Base-by-base conservation (phyloP, 2,888 invertebrate genomes). In the Eurois occulta region DNA sequence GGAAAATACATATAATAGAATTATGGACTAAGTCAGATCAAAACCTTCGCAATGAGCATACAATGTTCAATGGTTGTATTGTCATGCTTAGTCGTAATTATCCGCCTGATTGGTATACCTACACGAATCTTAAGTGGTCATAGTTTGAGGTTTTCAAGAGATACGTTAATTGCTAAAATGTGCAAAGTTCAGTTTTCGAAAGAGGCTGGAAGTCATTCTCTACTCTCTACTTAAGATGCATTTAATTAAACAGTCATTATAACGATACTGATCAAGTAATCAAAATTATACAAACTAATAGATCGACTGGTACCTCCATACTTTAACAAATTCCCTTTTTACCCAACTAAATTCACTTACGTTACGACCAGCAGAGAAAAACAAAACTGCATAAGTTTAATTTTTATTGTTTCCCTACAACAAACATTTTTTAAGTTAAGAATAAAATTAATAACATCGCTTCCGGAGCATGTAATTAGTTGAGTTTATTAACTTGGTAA, bases 401-500 rank as follows among this genome's bases (percentile, higher is more conserved):
- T 68, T 68, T 67, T 79, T n/a, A 43, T 8, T 32, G 43, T 72
- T 80, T 60, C 6, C 46, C 28, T 18, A 10, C 10, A 21, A 24
- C 13, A 68, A 55, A 48, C 2, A 41, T 78, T 64, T 74, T 68
- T 79, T 21, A 38, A 18, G 28, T 43, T 60, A 52, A n/a, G 0
- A 43, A 73, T n/a, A 48, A 35, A 78, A 67, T 79, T 65, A 83
- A 48, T 83, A 78, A 62, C 38, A 48, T 55, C 6, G 60, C 55
- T 74, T 86, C 68, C 72, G 43, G 46, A 81, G 38, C 24, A 28
- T 28, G 41, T 78, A 78, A 62, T 83, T 78, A 66, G n/a, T 83
- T 41, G 35, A 86, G 73, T 78, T 83, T 84, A 74, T 78, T 74
- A 84, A 71, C 73, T 74, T 48, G 6, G 43, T 83, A 72, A 86